A percentile compares a stretch with the other conserved stretches of the same genome.
Evolutionary conservation across 2,888 invertebrate species (phyloP).

Genomic region (Hypomecis punctinalis): DNA sequence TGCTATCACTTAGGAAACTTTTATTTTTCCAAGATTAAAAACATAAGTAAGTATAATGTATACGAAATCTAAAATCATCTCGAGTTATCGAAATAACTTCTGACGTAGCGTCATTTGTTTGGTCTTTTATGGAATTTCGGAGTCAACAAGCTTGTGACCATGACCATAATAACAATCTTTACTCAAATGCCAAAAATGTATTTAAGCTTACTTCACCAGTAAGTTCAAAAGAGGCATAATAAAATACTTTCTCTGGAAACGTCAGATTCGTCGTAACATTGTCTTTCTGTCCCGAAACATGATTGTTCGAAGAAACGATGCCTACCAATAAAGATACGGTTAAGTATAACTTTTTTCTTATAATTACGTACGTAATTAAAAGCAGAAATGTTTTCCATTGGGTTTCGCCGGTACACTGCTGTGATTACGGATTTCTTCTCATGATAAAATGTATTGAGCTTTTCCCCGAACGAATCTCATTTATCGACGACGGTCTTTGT

Average conservation of each 20-base stretch:
- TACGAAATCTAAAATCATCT: no score
- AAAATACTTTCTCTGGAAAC: constrained; percentile 3
- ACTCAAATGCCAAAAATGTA: not conserved
- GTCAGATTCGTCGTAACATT: not conserved
- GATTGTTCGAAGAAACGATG: constrained; percentile 5
- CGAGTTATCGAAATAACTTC: no score
- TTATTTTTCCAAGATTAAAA: no score
- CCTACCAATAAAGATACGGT: constrained; percentile 2
- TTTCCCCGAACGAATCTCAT: constrained; percentile 14
- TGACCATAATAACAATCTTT: no score
- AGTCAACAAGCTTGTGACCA: no score
- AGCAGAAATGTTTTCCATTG: not conserved
- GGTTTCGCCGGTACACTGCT: not conserved
- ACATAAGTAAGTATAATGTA: no score
- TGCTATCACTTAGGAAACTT: no score
- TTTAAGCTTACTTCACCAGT: not conserved
- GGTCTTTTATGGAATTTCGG: no score
- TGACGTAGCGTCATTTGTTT: no score
- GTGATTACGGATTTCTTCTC: constrained; percentile 3
- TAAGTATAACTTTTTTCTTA: not conserved
- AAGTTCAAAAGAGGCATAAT: not conserved
- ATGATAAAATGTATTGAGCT: constrained; percentile 11
- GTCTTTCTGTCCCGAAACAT: not conserved
- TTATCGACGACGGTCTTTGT: constrained; percentile 4
- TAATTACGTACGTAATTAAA: not conserved